Percentiles rank a stretch among this genome's conserved stretches.
Evolutionary conservation across 1,140 invertebrate species (phyloP).

Genomic region (Megalonaias nervosa): DNA sequence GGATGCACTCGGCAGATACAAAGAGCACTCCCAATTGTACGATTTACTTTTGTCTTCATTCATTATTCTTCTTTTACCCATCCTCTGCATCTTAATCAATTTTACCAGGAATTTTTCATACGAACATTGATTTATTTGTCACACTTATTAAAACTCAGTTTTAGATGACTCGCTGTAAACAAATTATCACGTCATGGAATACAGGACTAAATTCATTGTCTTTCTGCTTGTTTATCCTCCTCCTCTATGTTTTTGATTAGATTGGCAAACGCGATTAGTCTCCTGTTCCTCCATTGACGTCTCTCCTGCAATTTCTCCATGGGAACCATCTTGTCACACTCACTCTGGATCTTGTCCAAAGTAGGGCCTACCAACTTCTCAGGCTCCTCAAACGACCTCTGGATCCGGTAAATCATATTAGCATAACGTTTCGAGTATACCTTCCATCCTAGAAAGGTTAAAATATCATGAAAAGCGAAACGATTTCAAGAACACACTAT

Average conservation of each 20-base stretch:
- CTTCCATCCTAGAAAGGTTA: constrained; percentile 75
- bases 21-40: too few species aligned
- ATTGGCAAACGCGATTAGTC: constrained; percentile 85
- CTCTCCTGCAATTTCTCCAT: constrained; percentile 83
- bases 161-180: too few species aligned
- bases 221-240: constrained; percentile 7
- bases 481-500: not conserved
- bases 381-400: constrained; percentile 39
- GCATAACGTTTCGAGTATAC: constrained; percentile 83
- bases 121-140: too few species aligned
- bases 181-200: too few species aligned
- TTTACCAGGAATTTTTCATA: too few species aligned
- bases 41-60: too few species aligned
- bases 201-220: too few species aligned
- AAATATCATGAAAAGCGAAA: constrained; percentile 1
- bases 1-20: too few species aligned
- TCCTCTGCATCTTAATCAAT: too few species aligned
- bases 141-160: too few species aligned
- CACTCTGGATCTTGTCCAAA: constrained; percentile 47
- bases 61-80: too few species aligned
- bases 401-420: constrained; percentile 50
- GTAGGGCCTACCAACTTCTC: constrained; percentile 43
- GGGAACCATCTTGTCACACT: constrained; percentile 73
- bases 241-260: constrained; percentile 80
- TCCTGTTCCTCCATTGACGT: constrained; percentile 87